Conservation (phyloP, 2,797 vertebrate genomes). For the Bryconaethiops microstoma region DNA sequence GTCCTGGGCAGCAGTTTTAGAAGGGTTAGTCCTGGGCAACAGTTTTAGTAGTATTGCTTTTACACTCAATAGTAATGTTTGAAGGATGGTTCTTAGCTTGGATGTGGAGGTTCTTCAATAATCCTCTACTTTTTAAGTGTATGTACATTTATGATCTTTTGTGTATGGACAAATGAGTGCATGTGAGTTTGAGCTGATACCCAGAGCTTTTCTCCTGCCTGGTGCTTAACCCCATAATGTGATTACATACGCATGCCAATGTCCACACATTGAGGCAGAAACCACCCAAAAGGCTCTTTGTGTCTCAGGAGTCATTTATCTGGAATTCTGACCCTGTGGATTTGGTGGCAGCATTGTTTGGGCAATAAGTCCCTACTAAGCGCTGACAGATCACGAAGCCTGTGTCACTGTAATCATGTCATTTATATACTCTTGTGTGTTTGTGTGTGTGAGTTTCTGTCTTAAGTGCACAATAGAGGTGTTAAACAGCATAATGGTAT, state of each 20-base stretch:
- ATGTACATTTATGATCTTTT: background rate
- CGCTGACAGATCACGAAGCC: conserved; percentile 61
- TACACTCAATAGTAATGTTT: no score
- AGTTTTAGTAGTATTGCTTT: no score
- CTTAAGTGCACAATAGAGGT: background rate
- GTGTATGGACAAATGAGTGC: background rate
- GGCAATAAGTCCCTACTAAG: conserved; percentile 56
- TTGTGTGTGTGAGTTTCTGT: conserved; percentile 28
- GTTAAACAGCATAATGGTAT: no score
- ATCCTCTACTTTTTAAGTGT: background rate
- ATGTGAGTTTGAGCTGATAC: conserved; percentile 8
- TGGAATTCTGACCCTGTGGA: conserved; percentile 59
- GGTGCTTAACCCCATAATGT: conserved; percentile 59
- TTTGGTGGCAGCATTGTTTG: conserved; percentile 66
- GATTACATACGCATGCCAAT: conserved; percentile 60
- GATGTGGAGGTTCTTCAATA: no score
- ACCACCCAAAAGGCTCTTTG: conserved; percentile 64
- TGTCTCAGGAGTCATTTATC: conserved; percentile 58
- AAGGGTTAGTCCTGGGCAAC: no score
- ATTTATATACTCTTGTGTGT: conserved; percentile 35
- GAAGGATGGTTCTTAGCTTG: no score
- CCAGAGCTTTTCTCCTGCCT: conserved; percentile 22
- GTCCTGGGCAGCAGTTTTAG: no score
- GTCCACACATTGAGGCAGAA: conserved; percentile 55
- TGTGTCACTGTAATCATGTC: conserved; percentile 57